phyloP scores from a whole-genome alignment of 2,888 invertebrate genomes.

The Nephrotoma flavescens region DNA sequence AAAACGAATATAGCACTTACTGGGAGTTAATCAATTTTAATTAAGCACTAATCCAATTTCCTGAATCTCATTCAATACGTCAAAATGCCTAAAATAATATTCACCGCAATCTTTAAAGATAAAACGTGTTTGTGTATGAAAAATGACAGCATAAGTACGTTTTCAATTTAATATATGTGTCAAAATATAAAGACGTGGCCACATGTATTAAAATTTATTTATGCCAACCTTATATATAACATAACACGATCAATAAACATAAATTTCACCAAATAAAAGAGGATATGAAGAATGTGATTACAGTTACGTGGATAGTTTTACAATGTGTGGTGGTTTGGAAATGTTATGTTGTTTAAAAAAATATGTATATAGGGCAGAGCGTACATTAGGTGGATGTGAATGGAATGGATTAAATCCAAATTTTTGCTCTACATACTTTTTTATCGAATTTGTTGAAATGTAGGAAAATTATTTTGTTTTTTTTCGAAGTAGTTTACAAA shows the following conservation, averaged over 20 bases:
- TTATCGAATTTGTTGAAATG: background rate
- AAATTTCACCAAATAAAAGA: background rate
- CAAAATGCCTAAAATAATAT: too few relatives aligned
- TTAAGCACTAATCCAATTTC: too few relatives aligned
- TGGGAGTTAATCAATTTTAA: too few relatives aligned
- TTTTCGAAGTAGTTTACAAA: too few relatives aligned
- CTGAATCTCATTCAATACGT: too few relatives aligned
- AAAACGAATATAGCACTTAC: too few relatives aligned
- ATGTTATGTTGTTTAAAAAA: background rate
- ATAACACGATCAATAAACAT: background rate
- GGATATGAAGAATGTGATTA: background rate
- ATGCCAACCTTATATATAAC: background rate
- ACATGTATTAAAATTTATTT: background rate
- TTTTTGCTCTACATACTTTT: background rate
- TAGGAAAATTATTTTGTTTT: background rate
- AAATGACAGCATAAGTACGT: background rate
- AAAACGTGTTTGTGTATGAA: background rate
- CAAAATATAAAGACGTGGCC: background rate
- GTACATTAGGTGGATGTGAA: background rate
- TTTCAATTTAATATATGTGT: background rate
- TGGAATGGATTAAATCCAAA: background rate
- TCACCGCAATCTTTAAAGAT: background rate
- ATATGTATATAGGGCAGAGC: background rate
- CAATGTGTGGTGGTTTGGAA: background rate
- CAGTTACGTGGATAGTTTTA: background rate